These are phyloP conservation scores for Epizoanthus illoricatus DNA, from an alignment of 92 coral and sea anemone species.

Conservation along the genomic window DNA sequence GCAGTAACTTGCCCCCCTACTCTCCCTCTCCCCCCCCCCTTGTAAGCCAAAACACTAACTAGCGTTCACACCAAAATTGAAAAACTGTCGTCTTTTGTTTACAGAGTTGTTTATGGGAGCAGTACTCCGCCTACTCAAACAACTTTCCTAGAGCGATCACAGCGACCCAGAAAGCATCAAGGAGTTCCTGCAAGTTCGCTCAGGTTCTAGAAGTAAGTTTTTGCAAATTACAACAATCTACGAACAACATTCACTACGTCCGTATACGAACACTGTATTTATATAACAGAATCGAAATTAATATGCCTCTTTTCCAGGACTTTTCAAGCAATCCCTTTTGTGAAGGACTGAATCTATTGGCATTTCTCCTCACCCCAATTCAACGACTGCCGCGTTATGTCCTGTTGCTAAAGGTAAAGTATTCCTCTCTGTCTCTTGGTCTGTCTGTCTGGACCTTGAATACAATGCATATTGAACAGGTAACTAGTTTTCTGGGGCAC, in stretches of 20 bases:
- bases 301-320: conserved; percentile 25
- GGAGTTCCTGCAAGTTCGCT: conserved; percentile 39
- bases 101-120: conserved; percentile 44
- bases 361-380: conserved; percentile 60
- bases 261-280: background rate
- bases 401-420: conserved; percentile 49
- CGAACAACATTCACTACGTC: background rate
- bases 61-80: too few relatives aligned
- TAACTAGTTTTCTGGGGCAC: too few relatives aligned
- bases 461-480: too few relatives aligned
- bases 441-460: background rate
- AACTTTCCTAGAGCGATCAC: conserved; percentile 68
- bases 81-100: background rate
- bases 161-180: conserved; percentile 46
- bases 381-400: conserved; percentile 63
- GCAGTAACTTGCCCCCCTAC: too few relatives aligned
- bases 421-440: background rate
- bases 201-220: conserved; percentile 49
- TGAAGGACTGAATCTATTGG: conserved; percentile 62
- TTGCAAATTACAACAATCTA: background rate
- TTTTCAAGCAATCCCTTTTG: conserved; percentile 50
- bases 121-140: conserved; percentile 57
- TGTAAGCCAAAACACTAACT: too few relatives aligned
- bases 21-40: too few relatives aligned
- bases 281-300: background rate